These are phyloP conservation scores for Eolophus roseicapilla DNA, from an alignment of 2,113 vertebrate genomes.

Conservation along the genomic window DNA sequence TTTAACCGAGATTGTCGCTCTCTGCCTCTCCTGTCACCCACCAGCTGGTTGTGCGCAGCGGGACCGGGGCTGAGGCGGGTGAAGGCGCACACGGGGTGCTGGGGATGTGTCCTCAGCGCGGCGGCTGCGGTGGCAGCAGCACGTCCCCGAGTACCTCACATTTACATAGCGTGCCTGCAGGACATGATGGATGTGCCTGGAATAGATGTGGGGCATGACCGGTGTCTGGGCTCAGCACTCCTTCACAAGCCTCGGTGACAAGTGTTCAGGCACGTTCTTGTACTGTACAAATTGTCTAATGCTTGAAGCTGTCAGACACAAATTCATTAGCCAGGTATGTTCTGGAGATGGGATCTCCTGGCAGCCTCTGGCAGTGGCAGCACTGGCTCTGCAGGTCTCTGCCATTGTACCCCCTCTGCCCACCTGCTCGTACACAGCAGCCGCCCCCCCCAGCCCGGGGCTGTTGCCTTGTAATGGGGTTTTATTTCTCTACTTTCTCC, in stretches of 20 bases:
- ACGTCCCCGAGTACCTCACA: fast-evolving
- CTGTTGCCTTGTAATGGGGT: background rate
- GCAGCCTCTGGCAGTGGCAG: background rate
- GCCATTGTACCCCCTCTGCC: fast-evolving
- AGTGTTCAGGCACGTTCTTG: background rate
- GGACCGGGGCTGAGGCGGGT: background rate
- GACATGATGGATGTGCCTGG: background rate
- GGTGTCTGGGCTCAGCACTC: background rate
- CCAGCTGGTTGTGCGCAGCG: fast-evolving
- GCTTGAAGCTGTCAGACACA: conserved; percentile 32
- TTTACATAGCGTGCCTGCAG: fast-evolving
- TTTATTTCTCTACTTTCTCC: background rate
- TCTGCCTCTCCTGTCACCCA: background rate
- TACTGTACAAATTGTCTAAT: conserved; percentile 24
- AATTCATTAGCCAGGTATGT: conserved; percentile 14
- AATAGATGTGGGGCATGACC: background rate
- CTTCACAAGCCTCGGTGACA: background rate
- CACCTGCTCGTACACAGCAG: fast-evolving
- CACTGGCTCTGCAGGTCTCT: background rate
- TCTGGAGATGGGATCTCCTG: background rate
- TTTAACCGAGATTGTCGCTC: background rate
- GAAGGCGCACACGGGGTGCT: fast-evolving
- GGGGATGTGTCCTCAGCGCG: fast-evolving
- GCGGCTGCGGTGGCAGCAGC: background rate
- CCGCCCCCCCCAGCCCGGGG: fast-evolving